These are phyloP conservation scores for Chloroceryle amazona DNA, from an alignment of 2,797 vertebrate species.

Conservation along the genomic window DNA sequence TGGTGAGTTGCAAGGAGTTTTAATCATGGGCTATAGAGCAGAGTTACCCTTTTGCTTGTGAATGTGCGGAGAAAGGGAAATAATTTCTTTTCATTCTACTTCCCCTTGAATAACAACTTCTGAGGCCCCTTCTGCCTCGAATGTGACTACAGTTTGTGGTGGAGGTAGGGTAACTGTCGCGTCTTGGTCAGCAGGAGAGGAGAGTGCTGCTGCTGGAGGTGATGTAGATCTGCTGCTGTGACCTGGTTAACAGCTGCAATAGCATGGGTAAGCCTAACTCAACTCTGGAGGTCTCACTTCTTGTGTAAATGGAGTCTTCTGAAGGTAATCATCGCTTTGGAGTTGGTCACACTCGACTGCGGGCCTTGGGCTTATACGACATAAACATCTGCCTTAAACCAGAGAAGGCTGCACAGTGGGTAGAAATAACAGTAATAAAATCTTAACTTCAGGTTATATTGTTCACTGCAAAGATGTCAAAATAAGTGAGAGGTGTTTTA, in stretches of 20 bases:
- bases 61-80: background rate
- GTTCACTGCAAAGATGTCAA: background rate
- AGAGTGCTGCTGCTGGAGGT: background rate
- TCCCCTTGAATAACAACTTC: background rate
- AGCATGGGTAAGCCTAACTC: background rate
- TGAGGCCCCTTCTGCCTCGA: background rate
- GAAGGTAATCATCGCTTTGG: background rate
- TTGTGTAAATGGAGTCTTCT: background rate
- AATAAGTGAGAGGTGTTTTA: background rate
- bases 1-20: background rate
- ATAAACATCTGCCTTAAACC: background rate
- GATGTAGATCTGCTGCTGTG: background rate
- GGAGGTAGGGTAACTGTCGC: background rate
- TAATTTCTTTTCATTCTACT: background rate
- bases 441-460: background rate
- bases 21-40: background rate
- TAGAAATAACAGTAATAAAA: background rate
- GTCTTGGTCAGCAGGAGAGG: background rate
- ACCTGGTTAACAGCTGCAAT: background rate
- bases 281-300: background rate
- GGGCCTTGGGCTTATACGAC: background rate
- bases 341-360: rapidly evolving
- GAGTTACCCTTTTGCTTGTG: background rate
- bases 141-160: background rate
- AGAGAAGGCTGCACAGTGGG: background rate